Evolutionary conservation across 2,797 vertebrate genomes (phyloP).

Genomic region (Champsocephalus esox): DNA sequence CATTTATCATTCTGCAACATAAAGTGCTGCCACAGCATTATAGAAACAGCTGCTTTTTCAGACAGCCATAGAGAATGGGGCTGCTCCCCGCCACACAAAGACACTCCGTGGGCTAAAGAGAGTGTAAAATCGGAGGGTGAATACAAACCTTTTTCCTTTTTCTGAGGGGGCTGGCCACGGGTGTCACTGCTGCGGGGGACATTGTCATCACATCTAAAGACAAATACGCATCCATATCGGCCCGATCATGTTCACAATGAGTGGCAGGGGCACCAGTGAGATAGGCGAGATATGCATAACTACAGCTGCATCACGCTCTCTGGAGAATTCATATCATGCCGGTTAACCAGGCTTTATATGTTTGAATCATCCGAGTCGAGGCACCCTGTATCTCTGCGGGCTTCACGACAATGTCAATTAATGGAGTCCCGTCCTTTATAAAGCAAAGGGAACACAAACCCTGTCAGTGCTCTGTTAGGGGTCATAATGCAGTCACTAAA

Average conservation of each 20-base stretch:
- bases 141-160: constrained; percentile 76
- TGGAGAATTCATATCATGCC: constrained; percentile 62
- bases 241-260: constrained; percentile 68
- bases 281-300: constrained; percentile 67
- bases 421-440: constrained; percentile 39
- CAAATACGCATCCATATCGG: constrained; percentile 75
- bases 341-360: constrained; percentile 59
- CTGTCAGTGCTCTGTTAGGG: constrained; percentile 64
- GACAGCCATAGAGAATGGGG: constrained; percentile 75
- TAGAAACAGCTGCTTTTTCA: constrained; percentile 93
- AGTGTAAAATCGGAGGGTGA: constrained; percentile 86
- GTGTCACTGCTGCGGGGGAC: constrained; percentile 70
- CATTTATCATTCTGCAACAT: constrained; percentile 91
- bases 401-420: constrained; percentile 51
- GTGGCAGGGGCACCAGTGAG: constrained; percentile 50
- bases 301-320: constrained; percentile 74
- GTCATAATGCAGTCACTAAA: constrained; percentile 69
- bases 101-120: constrained; percentile 77
- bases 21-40: constrained; percentile 85
- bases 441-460: constrained; percentile 53
- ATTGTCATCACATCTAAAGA: constrained; percentile 71
- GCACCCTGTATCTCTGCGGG: constrained; percentile 55
- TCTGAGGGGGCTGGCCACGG: constrained; percentile 75
- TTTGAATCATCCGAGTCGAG: constrained; percentile 50
- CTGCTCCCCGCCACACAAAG: constrained; percentile 78